phyloP scores from a whole-genome alignment of 2,888 invertebrate species.

The Lasiommata megera region DNA sequence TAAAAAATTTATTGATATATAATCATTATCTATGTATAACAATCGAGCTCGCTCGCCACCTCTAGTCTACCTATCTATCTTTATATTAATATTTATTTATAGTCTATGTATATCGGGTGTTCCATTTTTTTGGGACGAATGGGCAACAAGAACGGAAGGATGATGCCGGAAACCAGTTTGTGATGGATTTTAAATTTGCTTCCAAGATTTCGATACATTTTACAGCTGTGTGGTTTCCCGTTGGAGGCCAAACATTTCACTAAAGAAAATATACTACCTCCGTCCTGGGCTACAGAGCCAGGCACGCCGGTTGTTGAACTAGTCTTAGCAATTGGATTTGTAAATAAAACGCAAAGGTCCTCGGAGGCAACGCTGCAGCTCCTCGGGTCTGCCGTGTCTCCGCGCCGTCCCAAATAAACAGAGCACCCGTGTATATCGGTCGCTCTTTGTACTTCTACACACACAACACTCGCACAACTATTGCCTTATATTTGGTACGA shows the following conservation, averaged over 20 bases:
- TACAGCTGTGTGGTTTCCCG: too few relatives aligned
- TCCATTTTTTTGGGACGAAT: neutral
- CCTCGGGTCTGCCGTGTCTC: too few relatives aligned
- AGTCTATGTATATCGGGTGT: constrained; percentile 1
- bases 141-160: neutral
- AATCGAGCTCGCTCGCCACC: constrained; percentile 51
- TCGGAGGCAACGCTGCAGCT: too few relatives aligned
- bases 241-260: too few relatives aligned
- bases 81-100: constrained; percentile 12
- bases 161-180: neutral
- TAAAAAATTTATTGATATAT: constrained; percentile 80
- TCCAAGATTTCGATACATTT: too few relatives aligned
- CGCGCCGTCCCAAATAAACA: neutral
- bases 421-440: constrained; percentile 8
- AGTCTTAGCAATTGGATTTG: too few relatives aligned
- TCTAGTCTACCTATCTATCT: constrained; percentile 32
- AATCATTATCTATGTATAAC: constrained; percentile 68
- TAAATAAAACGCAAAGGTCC: too few relatives aligned
- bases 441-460: constrained; percentile 43
- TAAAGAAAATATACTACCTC: too few relatives aligned
- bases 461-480: constrained; percentile 40
- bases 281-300: too few relatives aligned
- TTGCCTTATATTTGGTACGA: constrained; percentile 49
- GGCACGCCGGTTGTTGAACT: too few relatives aligned
- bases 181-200: too few relatives aligned